Evolutionary conservation across 2,888 invertebrate genomes (phyloP).

Genomic region (Ochropleura plecta): DNA sequence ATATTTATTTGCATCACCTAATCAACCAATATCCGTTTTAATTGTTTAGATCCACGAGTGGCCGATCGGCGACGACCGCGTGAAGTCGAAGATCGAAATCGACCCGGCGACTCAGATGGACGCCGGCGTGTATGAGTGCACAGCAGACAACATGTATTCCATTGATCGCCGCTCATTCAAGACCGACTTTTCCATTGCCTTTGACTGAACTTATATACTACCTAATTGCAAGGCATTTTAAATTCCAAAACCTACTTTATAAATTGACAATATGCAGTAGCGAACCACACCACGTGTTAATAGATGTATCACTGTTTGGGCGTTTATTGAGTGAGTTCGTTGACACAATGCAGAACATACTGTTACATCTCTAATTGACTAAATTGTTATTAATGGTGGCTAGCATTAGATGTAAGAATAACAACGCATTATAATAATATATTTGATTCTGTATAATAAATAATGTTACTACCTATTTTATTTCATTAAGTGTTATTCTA

Average conservation of each 20-base stretch:
- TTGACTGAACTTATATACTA: slow-evolving; percentile 91
- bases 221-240: slow-evolving; percentile 50
- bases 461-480: slow-evolving; percentile 8
- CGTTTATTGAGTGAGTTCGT: not conserved
- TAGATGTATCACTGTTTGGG: not conserved
- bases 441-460: slow-evolving; percentile 43
- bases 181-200: slow-evolving; percentile 97
- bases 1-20: not conserved
- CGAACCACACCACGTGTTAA: slow-evolving; percentile 22
- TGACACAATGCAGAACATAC: slow-evolving; percentile 2
- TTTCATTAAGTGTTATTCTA: slow-evolving; percentile 13
- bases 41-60: slow-evolving; percentile 95
- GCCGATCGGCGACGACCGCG: slow-evolving; percentile 94
- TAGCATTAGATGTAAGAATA: slow-evolving; percentile 9
- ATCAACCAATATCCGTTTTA: slow-evolving; percentile 18
- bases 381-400: slow-evolving; percentile 17
- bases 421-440: slow-evolving; percentile 19
- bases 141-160: slow-evolving; percentile 98
- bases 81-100: slow-evolving; percentile 98
- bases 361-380: slow-evolving; percentile 12
- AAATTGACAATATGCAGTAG: not conserved
- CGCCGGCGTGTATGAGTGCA: slow-evolving; percentile 98
- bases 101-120: slow-evolving; percentile 99
- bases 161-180: slow-evolving; percentile 97
- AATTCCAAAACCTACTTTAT: slow-evolving; percentile 21